phyloP scores from a whole-genome alignment of 1,140 invertebrate species.

The Schlechtendalia chinensis region DNA sequence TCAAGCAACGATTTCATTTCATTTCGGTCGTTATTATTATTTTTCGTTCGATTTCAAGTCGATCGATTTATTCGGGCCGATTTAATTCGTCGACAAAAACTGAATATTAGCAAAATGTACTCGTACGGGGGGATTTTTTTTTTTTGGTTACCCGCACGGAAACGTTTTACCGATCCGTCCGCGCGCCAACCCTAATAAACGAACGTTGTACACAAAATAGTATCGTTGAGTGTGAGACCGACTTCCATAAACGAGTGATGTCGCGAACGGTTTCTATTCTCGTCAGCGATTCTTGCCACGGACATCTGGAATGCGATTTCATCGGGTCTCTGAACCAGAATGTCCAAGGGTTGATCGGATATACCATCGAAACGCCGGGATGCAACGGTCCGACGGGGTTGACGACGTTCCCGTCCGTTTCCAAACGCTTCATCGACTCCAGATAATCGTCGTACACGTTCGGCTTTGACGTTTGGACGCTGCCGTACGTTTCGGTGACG shows the following conservation, averaged over 20 bases:
- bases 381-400: not conserved
- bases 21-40: too few species aligned
- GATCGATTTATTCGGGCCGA: too few species aligned
- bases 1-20: too few species aligned
- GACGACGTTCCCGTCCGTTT: not conserved
- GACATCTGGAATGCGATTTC: not conserved
- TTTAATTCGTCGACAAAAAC: too few species aligned
- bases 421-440: not conserved
- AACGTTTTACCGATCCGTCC: too few species aligned
- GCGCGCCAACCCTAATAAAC: too few species aligned
- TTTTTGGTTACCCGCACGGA: too few species aligned
- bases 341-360: conserved; percentile 16
- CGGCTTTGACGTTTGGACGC: not conserved
- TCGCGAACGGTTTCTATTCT: conserved; percentile 29
- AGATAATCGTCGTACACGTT: not conserved
- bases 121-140: too few species aligned
- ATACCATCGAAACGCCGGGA: not conserved
- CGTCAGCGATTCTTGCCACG: conserved; percentile 14
- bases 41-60: too few species aligned
- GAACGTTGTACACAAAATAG: too few species aligned
- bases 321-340: conserved; percentile 26
- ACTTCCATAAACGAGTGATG: conserved; percentile 29
- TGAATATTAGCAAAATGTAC: too few species aligned
- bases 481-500: not conserved
- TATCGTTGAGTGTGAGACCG: too few species aligned